Base-by-base conservation (phyloP, 2,797 vertebrate genomes). In the Lateolabrax maculatus region DNA sequence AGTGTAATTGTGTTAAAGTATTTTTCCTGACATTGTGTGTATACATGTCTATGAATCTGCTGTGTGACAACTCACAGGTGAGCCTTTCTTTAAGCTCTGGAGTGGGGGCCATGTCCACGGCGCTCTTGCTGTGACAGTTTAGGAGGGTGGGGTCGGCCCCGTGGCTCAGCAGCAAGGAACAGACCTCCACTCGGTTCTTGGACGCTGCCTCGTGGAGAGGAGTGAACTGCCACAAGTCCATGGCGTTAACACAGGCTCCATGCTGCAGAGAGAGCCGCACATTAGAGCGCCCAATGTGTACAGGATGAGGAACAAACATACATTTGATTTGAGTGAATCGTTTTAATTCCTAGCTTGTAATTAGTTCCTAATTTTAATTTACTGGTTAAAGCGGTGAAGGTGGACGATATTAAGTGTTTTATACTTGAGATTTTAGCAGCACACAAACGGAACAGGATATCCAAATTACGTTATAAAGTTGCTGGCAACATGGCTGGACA, bases 201-300 rank as follows among this genome's bases (percentile, higher is more conserved):
- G 98, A 99, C 8, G 98, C 98, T 0, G 98, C 98, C 90, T 99
- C 98, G 0, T 99, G 98, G 46, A 99, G 94, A 0, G 98, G 98
- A 0, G 98, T 99, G 69, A 99, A 99, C 19, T 99, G 98, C 98
- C 98, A 99, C 71, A 99, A 94, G 90, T 99, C 98, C 98, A 99
- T 99, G 0, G 98, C 98, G 2, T 99, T 99, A 34, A 99, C 98
- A 57, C 98, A 99, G 21, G 98, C 98, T 2, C 98, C 98, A 0
- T 99, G 98, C 98, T 99, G 87, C 48, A 70, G 25, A 64, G 34
- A 77, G 29, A 72, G 11, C 4, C 49, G 23, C 4, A 51, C 53
- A 44, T 48, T 43, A 76, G 27, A 44, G 21, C 37, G 43, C 6
- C 75, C 27, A 18, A 56, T 6, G 68, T 56, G 13, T 11, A 29